These are phyloP conservation scores for Drosophila carrolli DNA, from an alignment of 1,140 invertebrate species.

Conservation along the genomic window DNA sequence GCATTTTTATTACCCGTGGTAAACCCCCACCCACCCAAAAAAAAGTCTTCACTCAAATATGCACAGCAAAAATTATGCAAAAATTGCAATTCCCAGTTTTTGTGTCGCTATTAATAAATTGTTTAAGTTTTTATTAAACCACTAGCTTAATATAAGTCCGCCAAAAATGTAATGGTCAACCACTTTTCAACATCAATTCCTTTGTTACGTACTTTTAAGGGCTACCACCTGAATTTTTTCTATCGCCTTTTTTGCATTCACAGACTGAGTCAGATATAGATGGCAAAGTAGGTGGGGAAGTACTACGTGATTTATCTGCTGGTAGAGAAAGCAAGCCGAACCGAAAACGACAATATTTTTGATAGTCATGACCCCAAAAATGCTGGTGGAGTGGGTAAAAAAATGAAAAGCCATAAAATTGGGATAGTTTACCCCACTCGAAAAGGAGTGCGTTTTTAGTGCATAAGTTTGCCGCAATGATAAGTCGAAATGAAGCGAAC, in stretches of 20 bases:
- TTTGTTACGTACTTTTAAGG: constrained; percentile 31
- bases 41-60: constrained; percentile 18
- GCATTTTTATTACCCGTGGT: constrained; percentile 59
- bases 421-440: constrained; percentile 26
- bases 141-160: neutral
- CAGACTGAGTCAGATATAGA: constrained; percentile 15
- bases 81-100: constrained; percentile 38
- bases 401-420: constrained; percentile 65
- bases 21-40: too few species aligned
- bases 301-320: constrained; percentile 26
- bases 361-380: constrained; percentile 73
- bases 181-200: neutral
- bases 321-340: constrained; percentile 6
- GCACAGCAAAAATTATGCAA: constrained; percentile 28
- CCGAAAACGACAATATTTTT: constrained; percentile 66
- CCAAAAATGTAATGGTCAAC: neutral
- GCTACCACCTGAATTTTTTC: constrained; percentile 28
- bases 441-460: constrained; percentile 55
- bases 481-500: constrained; percentile 71
- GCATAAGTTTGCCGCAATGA: constrained; percentile 68
- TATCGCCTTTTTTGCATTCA: neutral
- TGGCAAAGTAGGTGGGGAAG: neutral
- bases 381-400: constrained; percentile 33
- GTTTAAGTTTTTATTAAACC: constrained; percentile 7
- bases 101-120: constrained; percentile 42